phyloP scores from a whole-genome alignment of 2,113 vertebrate species.

The Lepisosteus osseus region DNA sequence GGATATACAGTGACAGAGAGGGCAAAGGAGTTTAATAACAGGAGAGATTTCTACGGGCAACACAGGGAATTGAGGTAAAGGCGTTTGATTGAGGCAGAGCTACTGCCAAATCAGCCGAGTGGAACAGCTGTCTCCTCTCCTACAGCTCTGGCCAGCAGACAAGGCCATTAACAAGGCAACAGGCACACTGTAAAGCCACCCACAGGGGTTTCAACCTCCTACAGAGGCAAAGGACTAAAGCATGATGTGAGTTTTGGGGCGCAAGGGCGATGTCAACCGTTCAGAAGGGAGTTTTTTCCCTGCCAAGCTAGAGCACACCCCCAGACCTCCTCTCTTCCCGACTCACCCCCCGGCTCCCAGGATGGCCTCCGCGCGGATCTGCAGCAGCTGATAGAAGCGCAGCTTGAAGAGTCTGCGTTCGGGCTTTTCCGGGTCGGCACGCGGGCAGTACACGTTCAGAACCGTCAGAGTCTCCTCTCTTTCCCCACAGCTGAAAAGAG shows the following conservation, averaged over 20 bases:
- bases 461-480: slow-evolving; percentile 64
- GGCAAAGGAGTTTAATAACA: no score
- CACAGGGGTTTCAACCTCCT: neutral
- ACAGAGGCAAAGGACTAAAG: neutral
- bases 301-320: neutral
- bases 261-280: no score
- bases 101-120: no score
- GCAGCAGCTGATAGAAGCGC: slow-evolving; percentile 78
- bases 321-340: neutral
- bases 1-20: no score
- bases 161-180: neutral
- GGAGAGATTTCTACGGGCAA: no score
- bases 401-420: slow-evolving; percentile 78
- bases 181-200: neutral
- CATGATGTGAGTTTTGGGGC: no score
- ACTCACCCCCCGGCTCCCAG: slow-evolving; percentile 70
- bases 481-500: slow-evolving; percentile 42
- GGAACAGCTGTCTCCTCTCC: no score
- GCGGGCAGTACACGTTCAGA: slow-evolving; percentile 86
- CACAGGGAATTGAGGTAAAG: no score
- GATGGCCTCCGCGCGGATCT: slow-evolving; percentile 73
- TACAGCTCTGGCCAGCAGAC: no score
- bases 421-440: slow-evolving; percentile 77
- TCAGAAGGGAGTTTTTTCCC: no score
- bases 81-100: no score